phyloP scores from a whole-genome alignment of 2,797 vertebrate genomes.

The Diplodus puntazzo region DNA sequence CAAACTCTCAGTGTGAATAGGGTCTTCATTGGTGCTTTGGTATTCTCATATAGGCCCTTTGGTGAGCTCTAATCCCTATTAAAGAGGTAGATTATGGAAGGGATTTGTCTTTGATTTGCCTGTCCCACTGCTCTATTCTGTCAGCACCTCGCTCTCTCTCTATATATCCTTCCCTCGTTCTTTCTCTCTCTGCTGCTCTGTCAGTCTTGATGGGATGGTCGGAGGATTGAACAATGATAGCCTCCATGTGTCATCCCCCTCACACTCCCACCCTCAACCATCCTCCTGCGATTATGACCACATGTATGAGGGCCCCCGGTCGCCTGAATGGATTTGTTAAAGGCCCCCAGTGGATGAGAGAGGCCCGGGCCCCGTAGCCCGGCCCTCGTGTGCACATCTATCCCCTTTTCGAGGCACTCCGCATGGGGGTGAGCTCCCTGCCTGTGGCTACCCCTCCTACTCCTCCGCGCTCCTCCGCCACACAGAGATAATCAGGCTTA shows the following conservation, averaged over 20 bases:
- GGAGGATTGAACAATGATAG: conserved; percentile 72
- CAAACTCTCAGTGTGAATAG: conserved; percentile 75
- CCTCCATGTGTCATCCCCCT: conserved; percentile 73
- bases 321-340: conserved; percentile 96
- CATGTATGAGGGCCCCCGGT: conserved; percentile 84
- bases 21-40: conserved; percentile 78
- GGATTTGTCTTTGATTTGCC: conserved; percentile 84
- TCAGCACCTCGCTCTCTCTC: conserved; percentile 58
- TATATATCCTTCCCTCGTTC: conserved; percentile 58
- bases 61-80: conserved; percentile 83
- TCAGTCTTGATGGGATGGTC: conserved; percentile 69
- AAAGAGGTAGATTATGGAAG: conserved; percentile 85
- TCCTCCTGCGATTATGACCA: conserved; percentile 82
- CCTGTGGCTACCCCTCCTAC: conserved; percentile 56
- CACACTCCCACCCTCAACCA: conserved; percentile 63
- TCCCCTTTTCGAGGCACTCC: conserved; percentile 89
- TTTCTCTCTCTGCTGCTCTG: conserved; percentile 60
- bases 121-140: conserved; percentile 86
- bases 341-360: conserved; percentile 91
- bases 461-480: conserved; percentile 89
- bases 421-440: conserved; percentile 88
- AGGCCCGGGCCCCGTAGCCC: conserved; percentile 85
- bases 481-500: conserved; percentile 99
- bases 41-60: conserved; percentile 78
- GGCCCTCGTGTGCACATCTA: conserved; percentile 89